These are phyloP conservation scores for Macrotrachela quadricornifera DNA, from an alignment of 1,140 invertebrate species.

Conservation along the genomic window DNA sequence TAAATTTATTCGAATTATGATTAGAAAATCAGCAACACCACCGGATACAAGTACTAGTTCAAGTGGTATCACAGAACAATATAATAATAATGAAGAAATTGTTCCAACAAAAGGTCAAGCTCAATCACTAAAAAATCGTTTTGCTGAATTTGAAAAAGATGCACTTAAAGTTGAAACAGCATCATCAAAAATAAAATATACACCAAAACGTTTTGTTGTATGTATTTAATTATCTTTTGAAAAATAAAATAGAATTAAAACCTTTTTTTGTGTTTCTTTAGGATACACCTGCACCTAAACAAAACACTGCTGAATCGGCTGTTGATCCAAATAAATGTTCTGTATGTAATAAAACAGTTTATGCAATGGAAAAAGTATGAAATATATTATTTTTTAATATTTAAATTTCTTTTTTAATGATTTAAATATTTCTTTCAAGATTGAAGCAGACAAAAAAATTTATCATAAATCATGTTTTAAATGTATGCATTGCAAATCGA, in stretches of 20 bases:
- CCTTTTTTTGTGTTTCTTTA: too few species aligned
- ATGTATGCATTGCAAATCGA: slow-evolving; percentile 20
- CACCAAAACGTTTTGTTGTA: slow-evolving; percentile 4
- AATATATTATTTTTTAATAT: too few species aligned
- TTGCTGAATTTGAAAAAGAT: slow-evolving; percentile 4
- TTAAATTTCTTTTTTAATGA: too few species aligned
- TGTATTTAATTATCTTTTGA: not conserved
- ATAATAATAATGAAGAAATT: not conserved
- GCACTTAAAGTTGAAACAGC: slow-evolving; percentile 7
- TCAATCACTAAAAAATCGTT: slow-evolving; percentile 5
- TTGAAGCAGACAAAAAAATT: slow-evolving; percentile 19
- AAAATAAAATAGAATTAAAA: too few species aligned
- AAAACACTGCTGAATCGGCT: not conserved
- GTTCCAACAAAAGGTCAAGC: slow-evolving; percentile 5
- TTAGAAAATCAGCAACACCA: too few species aligned
- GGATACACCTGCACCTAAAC: too few species aligned
- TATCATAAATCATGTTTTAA: slow-evolving; percentile 24
- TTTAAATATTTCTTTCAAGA: not conserved
- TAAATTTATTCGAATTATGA: too few species aligned
- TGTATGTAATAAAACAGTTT: slow-evolving; percentile 22
- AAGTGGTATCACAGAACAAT: too few species aligned
- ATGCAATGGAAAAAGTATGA: slow-evolving; percentile 28
- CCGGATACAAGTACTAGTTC: too few species aligned
- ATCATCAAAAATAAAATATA: slow-evolving; percentile 4
- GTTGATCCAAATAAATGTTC: slow-evolving; percentile 12